A percentile compares a stretch with the other conserved stretches of the same genome.
These are phyloP conservation scores for Pterobdella sp. DNA, from an alignment of 2,888 invertebrate genomes.

Conservation along the genomic window DNA sequence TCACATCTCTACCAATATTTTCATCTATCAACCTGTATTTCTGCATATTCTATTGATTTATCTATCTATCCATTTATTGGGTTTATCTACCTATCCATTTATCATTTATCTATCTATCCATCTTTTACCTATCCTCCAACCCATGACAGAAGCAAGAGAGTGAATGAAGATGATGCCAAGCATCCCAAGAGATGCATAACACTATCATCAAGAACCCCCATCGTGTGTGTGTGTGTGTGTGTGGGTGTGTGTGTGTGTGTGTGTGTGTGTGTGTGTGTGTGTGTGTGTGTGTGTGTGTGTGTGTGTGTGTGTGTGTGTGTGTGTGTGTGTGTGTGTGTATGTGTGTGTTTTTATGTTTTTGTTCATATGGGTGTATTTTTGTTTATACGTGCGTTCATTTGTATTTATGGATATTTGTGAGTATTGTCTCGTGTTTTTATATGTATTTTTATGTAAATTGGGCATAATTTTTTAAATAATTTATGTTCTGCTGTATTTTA, in stretches of 20 bases:
- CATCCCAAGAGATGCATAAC: too few species aligned
- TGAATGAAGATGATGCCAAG: too few species aligned
- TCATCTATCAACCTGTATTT: too few species aligned
- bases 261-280: slow-evolving; percentile 22
- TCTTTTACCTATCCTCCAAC: too few species aligned
- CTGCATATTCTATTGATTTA: too few species aligned
- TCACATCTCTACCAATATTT: too few species aligned
- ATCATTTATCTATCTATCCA: neutral
- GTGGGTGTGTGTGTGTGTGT: slow-evolving; percentile 19
- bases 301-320: slow-evolving; percentile 21
- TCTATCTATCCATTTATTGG: neutral
- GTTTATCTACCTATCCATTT: neutral
- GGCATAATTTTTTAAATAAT: neutral
- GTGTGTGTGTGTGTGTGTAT: slow-evolving; percentile 22
- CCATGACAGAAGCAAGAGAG: too few species aligned
- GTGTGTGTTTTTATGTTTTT: slow-evolving; percentile 7
- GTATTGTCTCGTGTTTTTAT: neutral
- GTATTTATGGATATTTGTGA: neutral
- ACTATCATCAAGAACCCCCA: too few species aligned
- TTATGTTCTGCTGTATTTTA: too few species aligned
- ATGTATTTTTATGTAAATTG: slow-evolving; percentile 9
- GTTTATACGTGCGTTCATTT: neutral
- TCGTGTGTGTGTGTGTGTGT: slow-evolving; percentile 19
- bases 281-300: slow-evolving; percentile 21
- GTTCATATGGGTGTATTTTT: neutral